These are phyloP conservation scores for Prorops nasuta DNA, from an alignment of 1,140 invertebrate genomes.

Conservation along the genomic window DNA sequence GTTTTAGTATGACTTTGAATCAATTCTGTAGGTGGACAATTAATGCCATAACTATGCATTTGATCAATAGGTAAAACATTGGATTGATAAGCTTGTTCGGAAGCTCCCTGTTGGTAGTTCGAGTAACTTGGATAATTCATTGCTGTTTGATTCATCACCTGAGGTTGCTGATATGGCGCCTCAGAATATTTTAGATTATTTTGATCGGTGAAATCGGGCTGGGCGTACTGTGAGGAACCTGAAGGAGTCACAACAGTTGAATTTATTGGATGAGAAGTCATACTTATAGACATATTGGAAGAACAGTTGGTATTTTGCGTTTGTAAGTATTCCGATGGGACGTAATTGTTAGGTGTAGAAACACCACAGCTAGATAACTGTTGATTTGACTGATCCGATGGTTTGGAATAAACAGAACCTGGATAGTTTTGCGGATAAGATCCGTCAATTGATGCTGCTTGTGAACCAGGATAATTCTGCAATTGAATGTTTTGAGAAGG, in stretches of 20 bases:
- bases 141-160: conserved; percentile 13
- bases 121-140: conserved; percentile 30
- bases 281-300: neutral
- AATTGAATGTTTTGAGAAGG: conserved; percentile 4
- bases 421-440: conserved; percentile 13
- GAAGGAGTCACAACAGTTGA: neutral
- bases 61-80: conserved; percentile 6
- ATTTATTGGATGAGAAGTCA: neutral
- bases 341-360: neutral
- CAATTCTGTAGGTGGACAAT: conserved; percentile 32
- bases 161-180: conserved; percentile 8
- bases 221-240: neutral
- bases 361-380: neutral
- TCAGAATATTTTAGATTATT: conserved; percentile 22
- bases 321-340: conserved; percentile 16
- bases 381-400: conserved; percentile 11
- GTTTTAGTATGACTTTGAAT: conserved; percentile 49
- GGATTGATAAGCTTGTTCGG: conserved; percentile 14
- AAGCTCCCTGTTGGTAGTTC: conserved; percentile 15
- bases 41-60: conserved; percentile 11
- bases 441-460: conserved; percentile 13
- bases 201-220: conserved; percentile 14
- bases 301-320: neutral
- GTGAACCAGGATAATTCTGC: conserved; percentile 19
- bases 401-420: conserved; percentile 17